Evolutionary conservation across 2,888 invertebrate species (phyloP), one percentile per base, ranked within the genome.

Genomic region (Noctuana brunneofusca): DNA sequence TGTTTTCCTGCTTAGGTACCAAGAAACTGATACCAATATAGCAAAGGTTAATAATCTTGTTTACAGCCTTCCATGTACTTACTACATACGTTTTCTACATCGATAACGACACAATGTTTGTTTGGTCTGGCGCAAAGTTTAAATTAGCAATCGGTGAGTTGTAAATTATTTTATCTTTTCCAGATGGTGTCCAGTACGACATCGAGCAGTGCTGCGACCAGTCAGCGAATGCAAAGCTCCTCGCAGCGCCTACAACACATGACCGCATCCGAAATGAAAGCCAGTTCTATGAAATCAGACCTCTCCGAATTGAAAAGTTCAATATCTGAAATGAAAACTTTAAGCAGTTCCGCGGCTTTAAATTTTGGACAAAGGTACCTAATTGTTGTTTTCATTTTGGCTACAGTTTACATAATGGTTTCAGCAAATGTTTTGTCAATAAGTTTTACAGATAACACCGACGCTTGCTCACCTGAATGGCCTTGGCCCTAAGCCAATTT

Each of bases 251-350:
- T 90, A 43, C 90, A 89, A 69, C 90, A 91, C 75, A 86, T 90
- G 81, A 89, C 92, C 60, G 92, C 93, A 68, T 94, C 95, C 75
- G 96, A 96, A 92, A 94, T 95, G 92, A 96, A 96, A 89, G 95
- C 96, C 69, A 95, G 95, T 79, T 95, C 95, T 65, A 94, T 96
- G 89, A 96, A 96, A 88, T 95, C 95, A 68, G 96, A 96, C 83
- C 92, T 96, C 54, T 93, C 94, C 65, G 95, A 96, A 79, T 93
- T 97, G 68, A 95, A 97, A 84, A 96, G 95, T 81, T 96, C 96
- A 79, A 96, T 97, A 85, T 95, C 96, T 66, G 96, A 97, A 91
- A 96, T 97, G 94, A 96, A 96, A 89, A 96, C 95, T 75, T 90
- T 96, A 65, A 90, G 89, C 74, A 89, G 79, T 73, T 79, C 88